A percentile compares a stretch with the other conserved stretches of the same genome.
Conservation (phyloP, 2,888 invertebrate species). For the Cheiracanthium punctorium region DNA sequence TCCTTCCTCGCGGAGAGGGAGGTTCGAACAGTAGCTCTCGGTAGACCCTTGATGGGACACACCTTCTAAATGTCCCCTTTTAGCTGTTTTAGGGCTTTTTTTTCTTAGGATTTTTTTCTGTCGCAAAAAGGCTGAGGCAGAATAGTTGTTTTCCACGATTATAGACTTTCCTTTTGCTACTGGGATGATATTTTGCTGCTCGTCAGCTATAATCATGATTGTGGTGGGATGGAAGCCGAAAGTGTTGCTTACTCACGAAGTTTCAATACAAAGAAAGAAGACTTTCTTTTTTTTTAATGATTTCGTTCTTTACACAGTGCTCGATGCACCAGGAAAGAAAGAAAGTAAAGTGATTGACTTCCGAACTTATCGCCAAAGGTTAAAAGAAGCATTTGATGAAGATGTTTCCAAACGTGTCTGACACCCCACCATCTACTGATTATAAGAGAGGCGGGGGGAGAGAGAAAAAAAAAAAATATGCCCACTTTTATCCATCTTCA, state of each 20-base stretch:
- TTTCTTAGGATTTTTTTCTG: background rate
- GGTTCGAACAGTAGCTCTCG: constrained; percentile 61
- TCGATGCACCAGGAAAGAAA: too few relatives aligned
- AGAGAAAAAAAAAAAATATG: too few relatives aligned
- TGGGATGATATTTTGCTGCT: constrained; percentile 16
- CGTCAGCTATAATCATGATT: background rate
- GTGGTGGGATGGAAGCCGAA: background rate
- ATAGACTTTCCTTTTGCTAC: constrained; percentile 22
- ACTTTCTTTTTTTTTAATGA: too few relatives aligned
- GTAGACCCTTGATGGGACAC: constrained; percentile 54
- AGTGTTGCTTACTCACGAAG: background rate
- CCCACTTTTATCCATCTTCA: too few relatives aligned
- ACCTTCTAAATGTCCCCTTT: constrained; percentile 37
- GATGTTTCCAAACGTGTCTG: too few relatives aligned
- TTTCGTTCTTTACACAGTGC: too few relatives aligned
- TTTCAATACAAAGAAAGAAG: too few relatives aligned
- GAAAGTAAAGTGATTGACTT: too few relatives aligned
- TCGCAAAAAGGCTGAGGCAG: background rate
- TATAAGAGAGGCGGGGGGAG: too few relatives aligned
- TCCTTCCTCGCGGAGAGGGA: constrained; percentile 52
- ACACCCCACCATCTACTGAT: too few relatives aligned
- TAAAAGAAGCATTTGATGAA: too few relatives aligned
- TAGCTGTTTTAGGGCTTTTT: background rate
- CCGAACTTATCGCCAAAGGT: too few relatives aligned
- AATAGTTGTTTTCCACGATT: constrained; percentile 42